Evolutionary conservation across 2,797 vertebrate genomes (phyloP).

Genomic region (Peromyscus attwateri): DNA sequence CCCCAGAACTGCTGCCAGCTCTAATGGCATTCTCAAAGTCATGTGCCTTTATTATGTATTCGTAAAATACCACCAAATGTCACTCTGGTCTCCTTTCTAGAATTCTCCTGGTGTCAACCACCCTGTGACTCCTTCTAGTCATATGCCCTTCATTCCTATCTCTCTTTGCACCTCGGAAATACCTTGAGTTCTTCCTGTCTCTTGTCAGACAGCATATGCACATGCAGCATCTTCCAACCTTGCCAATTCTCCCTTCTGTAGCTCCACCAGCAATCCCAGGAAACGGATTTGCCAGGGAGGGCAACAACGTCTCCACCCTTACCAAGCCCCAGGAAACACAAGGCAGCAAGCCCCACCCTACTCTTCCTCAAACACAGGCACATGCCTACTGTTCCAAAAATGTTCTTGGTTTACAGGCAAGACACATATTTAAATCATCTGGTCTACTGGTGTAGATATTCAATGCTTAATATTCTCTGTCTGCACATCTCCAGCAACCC

Average conservation of each 20-base stretch:
- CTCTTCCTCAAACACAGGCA: neutral
- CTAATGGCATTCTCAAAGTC: neutral
- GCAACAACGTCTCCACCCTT: neutral
- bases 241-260: neutral
- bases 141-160: neutral
- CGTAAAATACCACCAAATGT: neutral
- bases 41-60: neutral
- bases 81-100: neutral
- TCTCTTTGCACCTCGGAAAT: neutral
- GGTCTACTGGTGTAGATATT: neutral
- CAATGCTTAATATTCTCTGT: neutral
- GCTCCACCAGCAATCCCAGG: neutral
- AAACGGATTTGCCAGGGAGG: neutral
- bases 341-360: neutral
- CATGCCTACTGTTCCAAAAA: neutral
- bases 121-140: neutral
- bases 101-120: neutral
- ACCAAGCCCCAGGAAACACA: neutral
- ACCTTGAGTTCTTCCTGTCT: neutral
- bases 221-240: neutral
- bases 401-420: conserved; percentile 45
- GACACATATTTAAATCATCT: conserved; percentile 48
- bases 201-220: neutral
- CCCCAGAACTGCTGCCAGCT: neutral
- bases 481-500: neutral